Evolutionary conservation across 2,888 invertebrate species (phyloP), one percentile per base, ranked within the genome.

Genomic region (Acanthococcus lagerstroemiae): DNA sequence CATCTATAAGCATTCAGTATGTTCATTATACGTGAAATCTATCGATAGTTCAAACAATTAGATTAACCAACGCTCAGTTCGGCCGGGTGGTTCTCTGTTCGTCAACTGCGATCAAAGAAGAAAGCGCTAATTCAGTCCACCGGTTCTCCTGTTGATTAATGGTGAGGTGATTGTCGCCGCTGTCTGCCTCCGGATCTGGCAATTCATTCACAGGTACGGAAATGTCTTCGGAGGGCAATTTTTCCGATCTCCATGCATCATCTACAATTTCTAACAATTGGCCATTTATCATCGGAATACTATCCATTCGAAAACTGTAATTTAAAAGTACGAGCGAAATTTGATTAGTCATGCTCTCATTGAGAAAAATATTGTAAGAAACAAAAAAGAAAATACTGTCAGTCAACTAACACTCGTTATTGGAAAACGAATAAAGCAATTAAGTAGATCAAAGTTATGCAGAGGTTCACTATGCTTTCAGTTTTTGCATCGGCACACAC

Each of bases 121-220:
- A 57, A 12, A 83, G 74, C 67, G 81, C 80, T 63, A 82, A 76
- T 73, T 83, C 83, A 80, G 82, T 77, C 88, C 88, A 83, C 81
- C 82, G 81, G 74, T 85, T 84, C 73, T 90, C 89, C 74, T 88
- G 90, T 76, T 95, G 94, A 74, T 87, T 88, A 6, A 95, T 78
- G 0, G 93, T 93, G 74, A 94, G 84, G 74, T 89, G 89, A 3
- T 90, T 87, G 78, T 94, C 94, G 22, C 90, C 92, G 71, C 88
- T 89, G 76, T 95, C 95, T 1, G 92, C 90, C 76, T 92, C 92
- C 0, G 90, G 90, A 79, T 95, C 95, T 1, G 95, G 91, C 57
- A 95, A 79, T 78, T 95, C 94, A 73, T 87, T 84, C 57, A 86
- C 76, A 2, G 95, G 95, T 5, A 95, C 93, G 63, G 78, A 74